Base-by-base conservation (phyloP, 2,888 invertebrate species). In the Eilema caniola region DNA sequence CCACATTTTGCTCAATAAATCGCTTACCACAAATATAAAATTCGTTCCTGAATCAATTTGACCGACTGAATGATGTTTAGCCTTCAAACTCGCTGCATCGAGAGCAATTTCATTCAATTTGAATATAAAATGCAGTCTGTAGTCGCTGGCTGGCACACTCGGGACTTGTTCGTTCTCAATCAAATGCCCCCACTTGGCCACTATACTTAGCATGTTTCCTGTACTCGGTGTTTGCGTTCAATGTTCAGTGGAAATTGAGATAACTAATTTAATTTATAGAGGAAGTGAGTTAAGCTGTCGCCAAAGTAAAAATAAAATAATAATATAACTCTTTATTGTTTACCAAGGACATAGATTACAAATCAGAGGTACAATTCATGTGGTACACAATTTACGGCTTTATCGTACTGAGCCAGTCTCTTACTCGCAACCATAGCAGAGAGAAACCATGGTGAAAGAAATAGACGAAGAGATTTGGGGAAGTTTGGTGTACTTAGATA, bases 101-200 rank as follows among this genome's bases (percentile, higher is more conserved):
- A 59, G 25, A 57, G 62, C 70, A 66, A 66, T 68, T 66, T 66
- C 72, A 69, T 63, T 61, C 63, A 66, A 72, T 78, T 72, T 81
- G 71, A 81, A 75, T 78, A 75, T 73, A 74, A 69, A 69, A 67
- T 66, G 63, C 66, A 63, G 69, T 59, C 12, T 12, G 33, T 10
- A 33, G 28, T 61, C 63, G 75, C 69, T 61, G 63, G 65, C 62
- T 57, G 56, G 71, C 69, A 71, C 67, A 67, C 57, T 59, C 31
- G 71, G 60, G 72, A 72, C 62, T 61, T 60, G 72, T 69, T 71
- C 24, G 53, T 67, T 77, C 69, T 80, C 75, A 75, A 16, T 62
- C 56, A 71, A 20, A 25, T 33, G 57, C 66, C 64, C 59, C 62
- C 63, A 7, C 16, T 31, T 16, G 66, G 62, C 61, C 16, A 69